phyloP scores from a whole-genome alignment of 1,140 invertebrate species.

The Drosophila sulfurigaster region DNA sequence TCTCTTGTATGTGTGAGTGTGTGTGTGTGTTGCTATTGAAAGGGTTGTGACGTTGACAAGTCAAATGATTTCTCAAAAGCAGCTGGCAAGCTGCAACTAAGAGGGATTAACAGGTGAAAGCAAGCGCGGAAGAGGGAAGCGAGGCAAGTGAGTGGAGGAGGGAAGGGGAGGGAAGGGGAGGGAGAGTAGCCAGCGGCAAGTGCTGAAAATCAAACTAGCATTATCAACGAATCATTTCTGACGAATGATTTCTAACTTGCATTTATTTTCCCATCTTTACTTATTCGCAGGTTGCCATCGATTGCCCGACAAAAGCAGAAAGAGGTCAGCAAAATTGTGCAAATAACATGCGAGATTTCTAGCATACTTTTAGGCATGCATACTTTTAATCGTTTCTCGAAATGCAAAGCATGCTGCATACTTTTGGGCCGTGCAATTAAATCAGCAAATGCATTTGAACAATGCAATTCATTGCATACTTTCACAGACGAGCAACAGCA shows the following conservation, averaged over 20 bases:
- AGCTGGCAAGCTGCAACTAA: conserved; percentile 19
- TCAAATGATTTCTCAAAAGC: conserved; percentile 65
- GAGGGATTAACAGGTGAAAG: conserved; percentile 3
- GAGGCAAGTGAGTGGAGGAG: not conserved
- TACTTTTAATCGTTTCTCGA: not conserved
- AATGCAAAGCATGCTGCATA: not conserved
- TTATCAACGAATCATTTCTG: not conserved
- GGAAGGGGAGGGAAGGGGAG: not conserved
- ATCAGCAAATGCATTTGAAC: not conserved
- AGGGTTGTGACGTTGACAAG: conserved; percentile 66
- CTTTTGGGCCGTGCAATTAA: not conserved
- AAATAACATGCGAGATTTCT: not conserved
- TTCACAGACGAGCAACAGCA: not conserved
- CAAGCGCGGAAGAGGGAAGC: too few species aligned
- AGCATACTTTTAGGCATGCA: not conserved
- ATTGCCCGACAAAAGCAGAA: not conserved
- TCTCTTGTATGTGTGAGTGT: not conserved
- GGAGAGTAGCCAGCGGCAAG: conserved; percentile 5
- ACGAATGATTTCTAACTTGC: not conserved
- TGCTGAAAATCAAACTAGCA: not conserved
- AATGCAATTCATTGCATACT: not conserved
- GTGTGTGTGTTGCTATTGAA: conserved; percentile 37
- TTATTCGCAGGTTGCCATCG: not conserved
- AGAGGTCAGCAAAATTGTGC: not conserved
- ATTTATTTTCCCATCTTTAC: not conserved